These are phyloP conservation scores for Ifrita kowaldi DNA, from an alignment of 2,113 vertebrate genomes.

Conservation along the genomic window DNA sequence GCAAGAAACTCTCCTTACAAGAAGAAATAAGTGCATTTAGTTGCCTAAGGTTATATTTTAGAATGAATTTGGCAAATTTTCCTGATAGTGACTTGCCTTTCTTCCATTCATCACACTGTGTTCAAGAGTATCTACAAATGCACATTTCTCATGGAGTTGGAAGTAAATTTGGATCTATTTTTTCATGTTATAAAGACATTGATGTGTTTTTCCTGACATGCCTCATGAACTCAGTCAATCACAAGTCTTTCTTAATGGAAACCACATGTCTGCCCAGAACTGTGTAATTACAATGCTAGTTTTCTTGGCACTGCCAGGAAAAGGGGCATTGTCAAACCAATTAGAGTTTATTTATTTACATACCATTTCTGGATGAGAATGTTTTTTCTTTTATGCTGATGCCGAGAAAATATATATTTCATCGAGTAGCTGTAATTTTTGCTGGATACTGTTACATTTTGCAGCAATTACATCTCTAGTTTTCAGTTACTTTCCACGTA, in stretches of 20 bases:
- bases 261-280: constrained; percentile 85
- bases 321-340: constrained; percentile 82
- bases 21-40: constrained; percentile 20
- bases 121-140: constrained; percentile 56
- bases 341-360: constrained; percentile 87
- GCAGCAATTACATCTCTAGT: constrained; percentile 67
- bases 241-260: constrained; percentile 82
- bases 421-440: constrained; percentile 71
- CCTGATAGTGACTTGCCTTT: not conserved
- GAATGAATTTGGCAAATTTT: constrained; percentile 7
- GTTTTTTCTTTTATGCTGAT: constrained; percentile 81
- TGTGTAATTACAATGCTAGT: constrained; percentile 83
- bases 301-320: constrained; percentile 82
- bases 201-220: constrained; percentile 82
- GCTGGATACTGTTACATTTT: constrained; percentile 65
- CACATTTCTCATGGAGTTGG: constrained; percentile 68
- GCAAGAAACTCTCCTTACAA: constrained; percentile 11
- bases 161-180: constrained; percentile 73
- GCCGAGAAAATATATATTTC: constrained; percentile 76
- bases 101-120: not conserved
- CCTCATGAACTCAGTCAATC: constrained; percentile 82
- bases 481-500: constrained; percentile 68
- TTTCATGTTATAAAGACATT: constrained; percentile 71
- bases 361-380: constrained; percentile 79
- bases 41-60: not conserved